Conservation (phyloP, 2,113 vertebrate genomes). For the Pipra filicauda region DNA sequence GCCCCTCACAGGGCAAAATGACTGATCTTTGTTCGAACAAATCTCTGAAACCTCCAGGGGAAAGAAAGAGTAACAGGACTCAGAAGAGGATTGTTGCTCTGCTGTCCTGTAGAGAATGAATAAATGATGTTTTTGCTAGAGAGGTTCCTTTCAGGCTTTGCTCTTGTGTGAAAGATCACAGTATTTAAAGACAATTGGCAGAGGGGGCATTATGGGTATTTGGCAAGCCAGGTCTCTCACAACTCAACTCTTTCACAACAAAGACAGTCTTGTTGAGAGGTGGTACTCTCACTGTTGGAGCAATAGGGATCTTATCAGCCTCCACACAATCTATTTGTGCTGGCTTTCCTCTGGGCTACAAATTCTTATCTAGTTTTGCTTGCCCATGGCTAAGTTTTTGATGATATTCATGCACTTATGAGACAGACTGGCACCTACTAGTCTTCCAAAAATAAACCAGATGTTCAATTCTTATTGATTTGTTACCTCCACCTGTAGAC, state of each 20-base stretch:
- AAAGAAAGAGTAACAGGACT: background rate
- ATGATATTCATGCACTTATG: background rate
- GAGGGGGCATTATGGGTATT: background rate
- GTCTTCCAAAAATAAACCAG: background rate
- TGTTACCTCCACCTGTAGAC: background rate
- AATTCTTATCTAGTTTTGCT: constrained; percentile 38
- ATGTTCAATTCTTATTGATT: background rate
- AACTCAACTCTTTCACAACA: constrained; percentile 37
- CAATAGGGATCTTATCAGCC: constrained; percentile 46
- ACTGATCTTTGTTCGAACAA: constrained; percentile 24
- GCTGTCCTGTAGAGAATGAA: background rate
- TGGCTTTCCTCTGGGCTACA: constrained; percentile 51
- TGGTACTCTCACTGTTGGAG: constrained; percentile 18
- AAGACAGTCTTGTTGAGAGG: constrained; percentile 53
- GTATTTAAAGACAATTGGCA: constrained; percentile 34
- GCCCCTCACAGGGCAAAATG: constrained; percentile 4
- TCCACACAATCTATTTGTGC: background rate
- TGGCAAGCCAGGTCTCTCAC: constrained; percentile 28
- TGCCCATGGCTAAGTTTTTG: background rate
- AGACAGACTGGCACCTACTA: constrained; percentile 31
- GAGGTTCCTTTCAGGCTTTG: constrained; percentile 11
- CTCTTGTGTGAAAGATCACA: constrained; percentile 10
- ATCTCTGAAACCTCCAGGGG: constrained; percentile 16
- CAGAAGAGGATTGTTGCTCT: background rate
- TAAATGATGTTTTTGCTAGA: constrained; percentile 5